Base-by-base conservation (phyloP, 1,140 invertebrate genomes). In the Aphaenogaster floridana region DNA sequence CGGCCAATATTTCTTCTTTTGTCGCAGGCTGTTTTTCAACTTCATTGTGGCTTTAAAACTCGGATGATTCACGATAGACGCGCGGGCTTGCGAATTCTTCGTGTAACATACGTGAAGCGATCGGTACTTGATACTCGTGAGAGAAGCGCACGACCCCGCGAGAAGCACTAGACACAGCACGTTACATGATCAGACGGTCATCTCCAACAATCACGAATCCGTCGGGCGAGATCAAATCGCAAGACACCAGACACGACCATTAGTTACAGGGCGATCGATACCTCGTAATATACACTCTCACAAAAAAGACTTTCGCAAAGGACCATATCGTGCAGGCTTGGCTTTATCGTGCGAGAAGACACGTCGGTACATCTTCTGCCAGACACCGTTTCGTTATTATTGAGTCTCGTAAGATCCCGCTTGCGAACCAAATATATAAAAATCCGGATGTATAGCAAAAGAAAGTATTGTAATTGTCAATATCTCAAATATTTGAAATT, bases 81-180 rank as follows among this genome's bases (percentile, higher is more conserved):
- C 17, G 42, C 48, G 50, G 13, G 15, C 7, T 21, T 50, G 8
- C 28, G 68, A 71, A 68, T 74, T 57, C 45, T n/a, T 7, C 39
- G 34, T 52, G 63, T 59, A 88, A 77, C 69, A 68, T 52, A 81
- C 39, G 64, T 52, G 34, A 52, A 54, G 66, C 69, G 69, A 89
- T 87, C 66, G 72, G 66, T 79, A 72, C 57, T 84, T 59, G 89
- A 91, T 91, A 90, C 81, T 83, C 86, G 89, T 91, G 90, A 86
- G 90, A 90, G 78, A 81, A 84, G 68, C 63, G 69, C 86, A 36
- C 69, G 34, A 34, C 17, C 13, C 34, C 21, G 8, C 36, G 9
- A 68, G 21, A 28, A 69, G 66, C 42, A 15, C 39, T 59, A 87
- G 79, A 76, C 50, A 52, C 39, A 61, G 57, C 71, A 83, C 13